Conservation (phyloP, 2,888 invertebrate genomes). For the Drosophila affinis region DNA sequence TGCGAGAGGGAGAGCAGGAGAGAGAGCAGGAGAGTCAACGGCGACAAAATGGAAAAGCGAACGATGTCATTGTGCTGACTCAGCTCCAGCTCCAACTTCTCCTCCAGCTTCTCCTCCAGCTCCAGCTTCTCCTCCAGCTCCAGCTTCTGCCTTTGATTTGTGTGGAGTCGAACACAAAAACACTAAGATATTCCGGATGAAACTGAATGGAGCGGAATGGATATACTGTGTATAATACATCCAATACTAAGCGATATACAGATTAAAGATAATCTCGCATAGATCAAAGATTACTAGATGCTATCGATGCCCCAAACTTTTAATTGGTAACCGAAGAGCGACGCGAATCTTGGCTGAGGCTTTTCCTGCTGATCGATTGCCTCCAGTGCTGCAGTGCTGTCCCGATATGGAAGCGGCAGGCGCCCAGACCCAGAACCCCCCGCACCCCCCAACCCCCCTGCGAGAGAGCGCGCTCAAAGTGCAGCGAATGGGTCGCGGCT, state of each 20-base stretch:
- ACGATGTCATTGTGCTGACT: neutral
- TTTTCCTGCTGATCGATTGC: slow-evolving; percentile 8
- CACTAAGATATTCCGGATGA: too few species aligned
- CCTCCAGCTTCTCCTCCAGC: too few species aligned
- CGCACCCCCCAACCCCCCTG: too few species aligned
- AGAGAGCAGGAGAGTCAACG: too few species aligned
- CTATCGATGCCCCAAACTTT: too few species aligned
- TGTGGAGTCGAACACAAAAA: neutral
- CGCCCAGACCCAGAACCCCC: neutral
- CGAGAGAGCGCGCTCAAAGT: neutral
- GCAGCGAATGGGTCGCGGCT: slow-evolving; percentile 59
- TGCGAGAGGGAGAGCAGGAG: too few species aligned
- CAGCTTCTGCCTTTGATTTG: too few species aligned
- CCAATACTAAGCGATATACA: neutral
- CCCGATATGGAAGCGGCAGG: slow-evolving; percentile 9
- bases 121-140: too few species aligned
- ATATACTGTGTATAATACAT: neutral
- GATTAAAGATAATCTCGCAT: neutral
- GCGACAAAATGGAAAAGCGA: neutral
- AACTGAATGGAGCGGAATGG: neutral
- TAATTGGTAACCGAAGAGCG: neutral
- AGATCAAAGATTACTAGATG: neutral
- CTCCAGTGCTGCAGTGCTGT: neutral
- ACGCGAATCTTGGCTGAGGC: neutral
- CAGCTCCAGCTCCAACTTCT: neutral